Conservation (phyloP, 2,113 vertebrate genomes). For the Trochalopteron elliotii region DNA sequence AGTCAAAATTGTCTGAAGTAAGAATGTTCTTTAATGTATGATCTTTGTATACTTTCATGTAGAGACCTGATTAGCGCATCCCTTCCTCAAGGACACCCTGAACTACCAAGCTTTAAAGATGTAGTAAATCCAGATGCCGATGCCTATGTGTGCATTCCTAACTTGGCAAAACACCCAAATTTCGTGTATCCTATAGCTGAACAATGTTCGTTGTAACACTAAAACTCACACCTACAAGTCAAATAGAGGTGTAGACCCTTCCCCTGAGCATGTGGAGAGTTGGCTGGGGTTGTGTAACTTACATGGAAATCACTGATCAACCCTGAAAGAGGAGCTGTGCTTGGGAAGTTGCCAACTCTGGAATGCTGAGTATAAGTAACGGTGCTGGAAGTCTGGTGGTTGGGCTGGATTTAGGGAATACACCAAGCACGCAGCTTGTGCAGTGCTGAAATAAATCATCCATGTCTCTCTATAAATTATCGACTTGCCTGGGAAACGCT, state of each 20-base stretch:
- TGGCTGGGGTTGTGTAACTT: background rate
- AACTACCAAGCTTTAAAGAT: no score
- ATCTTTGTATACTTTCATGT: fast-evolving
- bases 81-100: background rate
- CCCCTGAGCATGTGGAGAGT: fast-evolving
- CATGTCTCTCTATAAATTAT: fast-evolving
- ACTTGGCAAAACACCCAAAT: background rate
- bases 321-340: no score
- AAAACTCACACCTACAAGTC: background rate
- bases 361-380: background rate
- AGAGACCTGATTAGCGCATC: background rate
- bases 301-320: background rate
- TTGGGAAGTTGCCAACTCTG: no score
- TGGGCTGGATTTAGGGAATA: background rate
- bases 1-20: background rate
- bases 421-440: fast-evolving
- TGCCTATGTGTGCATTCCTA: background rate
- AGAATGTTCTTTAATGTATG: background rate
- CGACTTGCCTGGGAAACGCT: no score
- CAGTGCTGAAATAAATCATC: background rate
- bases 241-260: background rate
- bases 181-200: background rate
- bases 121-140: background rate
- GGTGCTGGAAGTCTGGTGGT: no score
- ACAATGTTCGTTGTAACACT: fast-evolving